Percentiles rank a stretch among this genome's conserved stretches.
Conservation (phyloP, 2,797 vertebrate species). For the Pseudochirops corinnae region DNA sequence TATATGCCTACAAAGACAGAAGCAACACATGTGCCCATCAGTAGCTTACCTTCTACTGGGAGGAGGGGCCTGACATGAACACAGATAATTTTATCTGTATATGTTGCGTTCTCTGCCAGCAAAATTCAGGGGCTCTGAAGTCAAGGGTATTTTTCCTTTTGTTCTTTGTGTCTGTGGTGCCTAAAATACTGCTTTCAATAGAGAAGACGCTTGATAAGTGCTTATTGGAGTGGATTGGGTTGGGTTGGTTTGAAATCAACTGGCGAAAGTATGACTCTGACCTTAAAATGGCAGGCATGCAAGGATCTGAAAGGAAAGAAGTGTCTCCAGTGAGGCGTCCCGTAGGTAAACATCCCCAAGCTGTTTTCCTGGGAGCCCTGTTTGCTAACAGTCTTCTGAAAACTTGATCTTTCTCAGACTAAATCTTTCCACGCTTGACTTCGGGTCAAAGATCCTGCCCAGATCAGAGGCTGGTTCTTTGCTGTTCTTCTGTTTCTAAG, state of each 20-base stretch:
- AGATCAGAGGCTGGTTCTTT: neutral
- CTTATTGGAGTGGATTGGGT: neutral
- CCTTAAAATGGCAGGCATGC: fast-evolving
- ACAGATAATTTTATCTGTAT: neutral
- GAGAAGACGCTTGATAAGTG: neutral
- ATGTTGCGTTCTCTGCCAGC: neutral
- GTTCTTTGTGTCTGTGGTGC: neutral
- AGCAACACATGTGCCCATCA: neutral
- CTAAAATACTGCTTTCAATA: neutral
- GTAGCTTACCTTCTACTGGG: neutral
- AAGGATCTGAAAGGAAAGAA: neutral
- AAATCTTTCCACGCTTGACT: neutral
- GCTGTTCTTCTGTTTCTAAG: neutral
- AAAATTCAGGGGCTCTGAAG: neutral
- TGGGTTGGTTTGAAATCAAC: neutral
- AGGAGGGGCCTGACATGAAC: neutral
- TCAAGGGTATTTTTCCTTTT: neutral
- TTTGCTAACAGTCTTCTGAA: neutral
- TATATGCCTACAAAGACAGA: neutral
- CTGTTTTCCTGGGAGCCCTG: fast-evolving
- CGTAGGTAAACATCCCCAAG: neutral
- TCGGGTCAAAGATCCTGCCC: fast-evolving
- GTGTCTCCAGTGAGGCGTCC: fast-evolving
- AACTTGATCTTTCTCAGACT: neutral
- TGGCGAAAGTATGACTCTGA: neutral